Conservation (phyloP, 37 sponge, comb jelly and placozoan species). For the Spongia lamella region DNA sequence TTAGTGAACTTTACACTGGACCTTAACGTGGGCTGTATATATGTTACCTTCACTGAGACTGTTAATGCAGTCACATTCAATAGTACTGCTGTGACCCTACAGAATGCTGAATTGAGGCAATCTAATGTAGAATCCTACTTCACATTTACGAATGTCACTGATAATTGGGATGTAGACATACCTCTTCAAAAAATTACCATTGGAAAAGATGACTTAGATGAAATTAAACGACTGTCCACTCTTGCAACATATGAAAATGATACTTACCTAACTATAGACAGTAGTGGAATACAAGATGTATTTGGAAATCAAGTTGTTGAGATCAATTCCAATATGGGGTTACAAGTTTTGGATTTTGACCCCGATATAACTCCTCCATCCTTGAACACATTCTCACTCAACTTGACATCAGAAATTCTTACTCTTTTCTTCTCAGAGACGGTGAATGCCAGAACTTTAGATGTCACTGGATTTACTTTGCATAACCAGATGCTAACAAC, state of each 20-base stretch:
- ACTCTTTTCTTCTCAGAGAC: constrained; percentile 73
- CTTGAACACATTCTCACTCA: constrained; percentile 47
- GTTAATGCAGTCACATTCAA: constrained; percentile 70
- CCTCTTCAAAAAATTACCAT: constrained; percentile 47
- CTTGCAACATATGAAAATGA: constrained; percentile 45
- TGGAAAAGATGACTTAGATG: constrained; percentile 64
- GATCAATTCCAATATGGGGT: background rate
- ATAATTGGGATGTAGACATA: constrained; percentile 38
- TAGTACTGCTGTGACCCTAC: constrained; percentile 69
- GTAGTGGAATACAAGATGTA: constrained; percentile 50
- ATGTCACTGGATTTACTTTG: constrained; percentile 47
- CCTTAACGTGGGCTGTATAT: constrained; percentile 50
- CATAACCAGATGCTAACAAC: constrained; percentile 17
- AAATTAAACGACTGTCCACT: constrained; percentile 62
- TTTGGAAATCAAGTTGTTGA: constrained; percentile 62
- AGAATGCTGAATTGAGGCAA: constrained; percentile 12
- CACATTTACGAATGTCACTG: constrained; percentile 54
- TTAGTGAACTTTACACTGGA: constrained; percentile 64
- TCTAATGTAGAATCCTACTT: constrained; percentile 43
- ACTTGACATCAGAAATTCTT: constrained; percentile 62
- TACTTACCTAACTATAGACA: constrained; percentile 50
- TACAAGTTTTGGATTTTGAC: constrained; percentile 26
- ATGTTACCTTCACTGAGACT: constrained; percentile 81
- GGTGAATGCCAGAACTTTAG: constrained; percentile 68
- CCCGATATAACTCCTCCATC: constrained; percentile 47